Conservation (phyloP, 2,888 invertebrate genomes). For the Dynastes maya region DNA sequence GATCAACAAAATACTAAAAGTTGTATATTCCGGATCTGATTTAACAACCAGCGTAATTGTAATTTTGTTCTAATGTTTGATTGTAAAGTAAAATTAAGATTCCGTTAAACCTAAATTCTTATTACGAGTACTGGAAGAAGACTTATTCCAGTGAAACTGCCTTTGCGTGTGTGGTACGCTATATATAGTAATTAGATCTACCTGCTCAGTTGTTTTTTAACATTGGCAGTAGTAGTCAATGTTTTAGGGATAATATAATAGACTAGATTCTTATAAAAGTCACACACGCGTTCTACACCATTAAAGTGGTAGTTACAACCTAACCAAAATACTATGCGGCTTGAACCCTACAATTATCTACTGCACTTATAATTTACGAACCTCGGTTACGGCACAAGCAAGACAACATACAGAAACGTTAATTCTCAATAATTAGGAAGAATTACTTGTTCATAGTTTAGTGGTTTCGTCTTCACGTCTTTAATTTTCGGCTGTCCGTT, state of each 20-base stretch:
- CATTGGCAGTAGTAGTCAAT: background rate
- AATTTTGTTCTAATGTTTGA: no score
- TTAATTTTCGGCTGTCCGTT: conserved; percentile 38
- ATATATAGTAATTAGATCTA: no score
- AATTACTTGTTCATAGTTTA: conserved; percentile 29
- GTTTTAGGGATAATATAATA: no score
- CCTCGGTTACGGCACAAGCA: background rate
- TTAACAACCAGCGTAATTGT: no score
- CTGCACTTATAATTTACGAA: background rate
- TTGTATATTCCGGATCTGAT: no score
- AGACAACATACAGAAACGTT: conserved; percentile 7
- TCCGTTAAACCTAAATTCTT: no score
- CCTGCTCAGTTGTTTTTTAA: background rate
- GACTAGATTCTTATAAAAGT: background rate
- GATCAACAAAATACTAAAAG: no score
- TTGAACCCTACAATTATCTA: background rate
- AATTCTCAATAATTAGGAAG: conserved; percentile 33
- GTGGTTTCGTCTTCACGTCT: conserved; percentile 22
- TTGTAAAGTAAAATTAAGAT: no score
- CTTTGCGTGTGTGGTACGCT: no score
- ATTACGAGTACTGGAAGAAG: no score
- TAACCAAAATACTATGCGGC: background rate
- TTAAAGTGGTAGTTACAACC: background rate
- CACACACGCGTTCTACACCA: conserved; percentile 1
- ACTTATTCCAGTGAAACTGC: no score